A percentile compares a stretch with the other conserved stretches of the same genome.
Evolutionary conservation across 1,140 invertebrate species (phyloP).

Genomic region (Tetranychus urticae): DNA sequence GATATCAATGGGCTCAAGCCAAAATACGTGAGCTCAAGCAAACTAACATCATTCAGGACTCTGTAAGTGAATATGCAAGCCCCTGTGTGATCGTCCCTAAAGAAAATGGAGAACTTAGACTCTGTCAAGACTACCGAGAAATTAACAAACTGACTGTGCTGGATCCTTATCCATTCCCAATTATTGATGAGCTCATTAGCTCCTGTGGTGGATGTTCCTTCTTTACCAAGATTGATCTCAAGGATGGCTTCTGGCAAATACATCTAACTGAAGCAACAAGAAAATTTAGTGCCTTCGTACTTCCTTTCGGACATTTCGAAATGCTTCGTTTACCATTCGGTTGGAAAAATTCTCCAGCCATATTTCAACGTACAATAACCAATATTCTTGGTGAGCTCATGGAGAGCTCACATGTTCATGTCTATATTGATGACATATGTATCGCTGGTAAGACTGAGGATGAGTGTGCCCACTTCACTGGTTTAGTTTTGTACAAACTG

Average conservation of each 20-base stretch:
- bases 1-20: background rate
- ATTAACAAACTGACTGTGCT: background rate
- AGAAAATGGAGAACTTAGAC: background rate
- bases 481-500: background rate
- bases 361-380: background rate
- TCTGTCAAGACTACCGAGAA: background rate
- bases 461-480: background rate
- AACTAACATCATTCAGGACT: background rate
- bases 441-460: background rate
- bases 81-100: background rate
- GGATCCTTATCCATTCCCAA: background rate
- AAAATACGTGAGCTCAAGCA: background rate
- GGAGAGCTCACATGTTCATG: background rate
- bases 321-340: background rate
- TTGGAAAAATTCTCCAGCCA: background rate
- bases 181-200: background rate
- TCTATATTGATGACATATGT: background rate
- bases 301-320: background rate
- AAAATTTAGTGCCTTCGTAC: conserved; percentile 1
- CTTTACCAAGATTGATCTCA: background rate
- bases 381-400: background rate
- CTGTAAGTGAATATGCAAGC: background rate
- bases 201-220: background rate
- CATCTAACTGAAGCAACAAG: background rate
- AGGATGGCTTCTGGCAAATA: background rate